Base-by-base conservation (phyloP, 2,113 vertebrate genomes). In the Bubo scandiacus region DNA sequence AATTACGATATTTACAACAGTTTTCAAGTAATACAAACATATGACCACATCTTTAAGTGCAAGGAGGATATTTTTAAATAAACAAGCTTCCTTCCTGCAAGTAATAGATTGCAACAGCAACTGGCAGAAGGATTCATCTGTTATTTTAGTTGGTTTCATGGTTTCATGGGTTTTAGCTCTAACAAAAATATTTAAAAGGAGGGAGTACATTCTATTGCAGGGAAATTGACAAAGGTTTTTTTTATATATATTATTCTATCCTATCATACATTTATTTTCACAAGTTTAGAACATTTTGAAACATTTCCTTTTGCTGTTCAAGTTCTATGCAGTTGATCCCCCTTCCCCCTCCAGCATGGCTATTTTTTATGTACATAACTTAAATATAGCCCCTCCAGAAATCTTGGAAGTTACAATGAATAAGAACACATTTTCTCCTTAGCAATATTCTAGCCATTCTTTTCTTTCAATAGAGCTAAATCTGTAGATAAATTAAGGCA, bases 51-150 rank as follows among this genome's bases (percentile, higher is more conserved):
- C 87, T 95, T 92, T 90, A 92, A 96, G 84, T 45, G 29, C 59
- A 82, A 47, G 78, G 71, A 92, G 71, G 84, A 90, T 95, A 94
- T 92, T 94, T 96, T 96, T 88, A 95, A 96, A 95, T 81, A 91
- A 96, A 90, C 67, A 57, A 40, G 45, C 81, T 95, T 96, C 91
- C 91, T 97, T 97, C 94, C 96, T 91, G 71, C 89, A 92, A 91
- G 82, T 80, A 96, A 92, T 92, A 92, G 92, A 94, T 91, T 94
- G 94, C 92, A 96, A 94, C 77, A 96, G 93, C 85, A 95, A 96
- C 81, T 91, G 74, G 91, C 71, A 95, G 86, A 85, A 94, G 74
- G 81, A 80, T 85, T 96, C 23, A 88, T 95, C 94, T 97, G 86
- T 83, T 90, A 66, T 90, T 97, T 95, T 70, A 85, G 91, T 92